Conservation (phyloP, 30 jellyfish, hydroid and myxozoan genomes). For the Aurelia sp. region DNA sequence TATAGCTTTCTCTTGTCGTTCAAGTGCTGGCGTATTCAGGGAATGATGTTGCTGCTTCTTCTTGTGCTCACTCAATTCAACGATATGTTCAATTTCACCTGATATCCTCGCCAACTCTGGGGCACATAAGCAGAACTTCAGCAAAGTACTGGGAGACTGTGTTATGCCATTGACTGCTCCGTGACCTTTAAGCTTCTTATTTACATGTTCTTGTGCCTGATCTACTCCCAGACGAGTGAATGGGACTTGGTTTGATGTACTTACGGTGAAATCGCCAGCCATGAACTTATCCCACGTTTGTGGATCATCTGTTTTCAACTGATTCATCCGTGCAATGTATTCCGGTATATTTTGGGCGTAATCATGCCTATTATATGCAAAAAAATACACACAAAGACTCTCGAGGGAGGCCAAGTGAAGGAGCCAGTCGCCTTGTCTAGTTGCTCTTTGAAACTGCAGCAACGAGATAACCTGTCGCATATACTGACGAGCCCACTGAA, state of each 20-base stretch:
- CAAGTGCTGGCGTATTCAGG: constrained; percentile 8
- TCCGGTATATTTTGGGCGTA: constrained; percentile 12
- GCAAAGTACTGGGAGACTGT: constrained; percentile 20
- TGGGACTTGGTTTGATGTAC: constrained; percentile 12
- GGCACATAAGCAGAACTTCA: constrained; percentile 38
- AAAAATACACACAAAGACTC: background rate
- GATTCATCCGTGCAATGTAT: background rate
- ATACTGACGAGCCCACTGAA: background rate
- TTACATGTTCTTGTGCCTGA: constrained; percentile 33
- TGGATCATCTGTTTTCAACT: background rate
- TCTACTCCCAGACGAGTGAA: constrained; percentile 46
- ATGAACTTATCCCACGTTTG: background rate
- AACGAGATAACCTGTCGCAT: background rate
- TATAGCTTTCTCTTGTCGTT: constrained; percentile 21
- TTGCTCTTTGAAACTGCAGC: constrained; percentile 6
- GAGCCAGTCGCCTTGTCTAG: constrained; percentile 13
- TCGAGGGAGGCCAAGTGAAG: constrained; percentile 10
- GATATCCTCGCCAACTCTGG: constrained; percentile 38
- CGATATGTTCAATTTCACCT: constrained; percentile 4
- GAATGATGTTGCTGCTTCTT: constrained; percentile 21
- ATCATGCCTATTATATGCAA: background rate
- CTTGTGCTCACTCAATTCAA: background rate
- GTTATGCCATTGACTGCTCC: constrained; percentile 52
- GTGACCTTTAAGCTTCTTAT: constrained; percentile 33
- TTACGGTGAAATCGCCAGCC: background rate